phyloP scores from a whole-genome alignment of 2,797 vertebrate species.

The Parauchenoglanis ngamensis region DNA sequence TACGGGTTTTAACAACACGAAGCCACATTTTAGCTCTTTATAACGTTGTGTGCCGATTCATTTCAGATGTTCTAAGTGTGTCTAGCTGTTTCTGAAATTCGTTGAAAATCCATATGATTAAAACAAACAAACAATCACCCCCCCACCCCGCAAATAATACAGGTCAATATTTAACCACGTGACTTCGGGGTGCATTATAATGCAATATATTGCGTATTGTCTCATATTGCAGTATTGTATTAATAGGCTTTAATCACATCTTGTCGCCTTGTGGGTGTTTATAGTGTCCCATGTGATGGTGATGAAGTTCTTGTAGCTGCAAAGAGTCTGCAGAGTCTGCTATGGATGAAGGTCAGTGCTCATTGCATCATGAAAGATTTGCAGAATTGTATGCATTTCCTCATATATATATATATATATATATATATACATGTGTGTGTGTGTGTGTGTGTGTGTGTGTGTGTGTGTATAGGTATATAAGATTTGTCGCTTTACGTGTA shows the following conservation, averaged over 20 bases:
- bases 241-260: constrained; percentile 2
- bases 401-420: background rate
- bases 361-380: background rate
- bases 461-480: background rate
- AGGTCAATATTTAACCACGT: background rate
- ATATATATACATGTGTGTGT: background rate
- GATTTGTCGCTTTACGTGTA: background rate
- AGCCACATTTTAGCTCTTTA: constrained; percentile 3
- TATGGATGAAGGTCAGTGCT: background rate
- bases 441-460: background rate
- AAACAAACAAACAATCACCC: background rate
- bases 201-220: background rate
- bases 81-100: background rate
- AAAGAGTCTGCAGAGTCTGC: background rate
- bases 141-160: background rate
- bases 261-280: background rate
- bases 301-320: background rate
- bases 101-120: background rate
- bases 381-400: background rate
- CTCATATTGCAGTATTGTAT: background rate
- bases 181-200: background rate
- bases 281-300: constrained; percentile 3
- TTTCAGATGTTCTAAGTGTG: background rate
- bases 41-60: background rate
- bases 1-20: constrained; percentile 28